Conservation (phyloP, 2,888 invertebrate species). For the Pocota personata region DNA sequence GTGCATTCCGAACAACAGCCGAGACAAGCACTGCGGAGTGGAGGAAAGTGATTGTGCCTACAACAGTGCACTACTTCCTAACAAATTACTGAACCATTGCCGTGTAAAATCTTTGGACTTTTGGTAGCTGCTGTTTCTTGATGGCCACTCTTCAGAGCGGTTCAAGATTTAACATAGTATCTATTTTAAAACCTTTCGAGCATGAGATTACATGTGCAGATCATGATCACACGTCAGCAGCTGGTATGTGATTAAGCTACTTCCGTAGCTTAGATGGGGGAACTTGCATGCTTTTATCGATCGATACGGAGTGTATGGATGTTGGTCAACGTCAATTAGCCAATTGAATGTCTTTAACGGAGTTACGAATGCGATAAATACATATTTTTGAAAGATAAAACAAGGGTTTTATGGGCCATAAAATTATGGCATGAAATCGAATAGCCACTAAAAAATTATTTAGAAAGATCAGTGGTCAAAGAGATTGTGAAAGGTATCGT, state of each 20-base stretch:
- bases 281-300: background rate
- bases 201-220: slow-evolving; percentile 6
- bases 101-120: slow-evolving; percentile 4
- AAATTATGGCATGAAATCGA: slow-evolving; percentile 25
- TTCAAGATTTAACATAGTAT: slow-evolving; percentile 15
- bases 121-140: background rate
- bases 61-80: slow-evolving; percentile 64
- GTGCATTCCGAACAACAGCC: slow-evolving; percentile 17
- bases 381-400: background rate
- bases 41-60: slow-evolving; percentile 10
- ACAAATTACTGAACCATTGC: slow-evolving; percentile 36
- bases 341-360: slow-evolving; percentile 24
- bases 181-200: background rate
- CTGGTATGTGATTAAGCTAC: slow-evolving; percentile 39
- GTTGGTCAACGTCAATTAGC: slow-evolving; percentile 40
- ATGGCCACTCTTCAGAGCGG: slow-evolving; percentile 9
- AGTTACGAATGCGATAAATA: background rate
- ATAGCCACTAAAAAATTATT: slow-evolving; percentile 16
- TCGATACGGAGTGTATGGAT: background rate
- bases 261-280: slow-evolving; percentile 34
- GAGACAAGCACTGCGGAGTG: slow-evolving; percentile 6
- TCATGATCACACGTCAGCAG: slow-evolving; percentile 18
- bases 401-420: slow-evolving; percentile 39
- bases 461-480: background rate
- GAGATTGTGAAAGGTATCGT: slow-evolving; percentile 31